Base-by-base conservation (phyloP, 2,888 invertebrate genomes). In the Tribolium freemani region DNA sequence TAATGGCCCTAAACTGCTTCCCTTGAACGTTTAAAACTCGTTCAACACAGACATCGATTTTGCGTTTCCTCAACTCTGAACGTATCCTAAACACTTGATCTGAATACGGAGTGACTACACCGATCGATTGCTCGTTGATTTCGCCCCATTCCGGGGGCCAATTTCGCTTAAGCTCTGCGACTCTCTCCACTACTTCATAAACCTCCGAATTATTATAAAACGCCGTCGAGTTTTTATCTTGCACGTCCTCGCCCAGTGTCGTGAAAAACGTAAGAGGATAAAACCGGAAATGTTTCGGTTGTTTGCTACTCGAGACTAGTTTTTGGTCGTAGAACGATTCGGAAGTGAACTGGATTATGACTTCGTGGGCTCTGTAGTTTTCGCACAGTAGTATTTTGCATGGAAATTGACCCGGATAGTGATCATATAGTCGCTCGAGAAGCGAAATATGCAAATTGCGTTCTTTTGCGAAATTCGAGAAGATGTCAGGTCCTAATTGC, bases 11-110 rank as follows among this genome's bases (percentile, higher is more conserved):
- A 83, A 95, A 96, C 86, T 96, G 95, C 83, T 95, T 96, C 82
- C 95, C 95, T 87, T 95, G 95, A 0, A 95, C 94, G 85, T 95
- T 95, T 8, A 94, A 87, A 2, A 95, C 94, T 71, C 95, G 87
- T 82, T 95, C 95, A 1, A 95, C 95, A 8, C 93, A 93, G 51
- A 95, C 92, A 75, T 90, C 90, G 86, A 95, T 89, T 30, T 92
- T 89, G 3, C 92, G 89, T 81, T 94, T 94, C 21, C 94, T 88
- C 66, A 96, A 85, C 80, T 94, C 94, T 26, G 91, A 90, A 70
- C 95, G 89, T 75, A 96, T 94, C 74, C 93, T 88, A 78, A 91
- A 90, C 2, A 91, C 91, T 88, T 96, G 96, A 86, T 95, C 95
- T 0, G 93, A 90, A 84, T 95, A 96, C 0, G 94, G 94, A 0